Evolutionary conservation across 2,797 vertebrate genomes (phyloP), one percentile per base, ranked within the genome.

Genomic region (Leptodactylus fallax): DNA sequence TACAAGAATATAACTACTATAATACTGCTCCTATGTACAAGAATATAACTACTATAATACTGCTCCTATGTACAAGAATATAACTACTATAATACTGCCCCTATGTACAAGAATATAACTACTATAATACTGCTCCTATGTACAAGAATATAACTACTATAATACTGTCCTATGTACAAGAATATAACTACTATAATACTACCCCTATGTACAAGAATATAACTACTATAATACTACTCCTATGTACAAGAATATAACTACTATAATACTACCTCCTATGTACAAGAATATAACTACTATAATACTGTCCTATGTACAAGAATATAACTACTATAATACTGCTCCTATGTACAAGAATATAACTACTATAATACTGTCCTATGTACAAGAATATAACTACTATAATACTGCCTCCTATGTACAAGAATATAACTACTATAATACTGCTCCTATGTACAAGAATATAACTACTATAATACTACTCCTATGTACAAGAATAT

Each of bases 401-500:
- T 25, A 67, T 67, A 67, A 23, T 67, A 67, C 17, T 67, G 11
- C n/a, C 10, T 6, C 63, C 63, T 67, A 67, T 67, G 23, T 67
- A 76, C 36, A 45, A 76, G 47, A 76, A 76, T 45, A 76, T 47
- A 17, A 76, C 36, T 45, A 76, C 47, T 45, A 76, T 76, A 76
- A 76, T 76, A 17, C 72, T 76, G 36, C 63, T 13, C 23, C 63
- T 25, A 67, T 67, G 10, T 25, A 67, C 23, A 67, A 25, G 63
- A 67, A 67, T 67, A 67, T 67, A 67, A 67, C 63, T 67, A 67
- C 63, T 67, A 67, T 67, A 67, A 67, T 67, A 67, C 63, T 67
- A n/a, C 63, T 6, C 63, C 63, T 60, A 67, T 67, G 23, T 67
- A 67, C 23, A 67, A 67, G 23, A 25, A 67, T 67, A 67, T 25